A percentile compares a stretch with the other conserved stretches of the same genome.
Evolutionary conservation across 23 tunicate species (phyloP).

Genomic region (Ascidia mentula): DNA sequence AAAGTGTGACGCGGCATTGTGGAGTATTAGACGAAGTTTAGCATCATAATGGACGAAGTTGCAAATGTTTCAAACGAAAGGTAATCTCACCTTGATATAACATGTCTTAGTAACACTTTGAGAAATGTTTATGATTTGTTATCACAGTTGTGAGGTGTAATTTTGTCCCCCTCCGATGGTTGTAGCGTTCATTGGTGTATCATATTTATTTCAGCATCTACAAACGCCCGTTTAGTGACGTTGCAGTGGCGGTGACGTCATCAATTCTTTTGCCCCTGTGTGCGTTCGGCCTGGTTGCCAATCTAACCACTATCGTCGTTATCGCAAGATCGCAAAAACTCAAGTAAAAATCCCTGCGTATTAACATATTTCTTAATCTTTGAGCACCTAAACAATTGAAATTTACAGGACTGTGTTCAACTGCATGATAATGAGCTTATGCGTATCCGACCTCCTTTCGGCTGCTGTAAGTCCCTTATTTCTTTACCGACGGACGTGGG

Average conservation of each 20-base stretch:
- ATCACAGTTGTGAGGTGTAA: too few relatives aligned
- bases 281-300: constrained; percentile 3
- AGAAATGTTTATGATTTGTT: too few relatives aligned
- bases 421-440: constrained; percentile 2
- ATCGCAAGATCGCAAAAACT: constrained; percentile 9
- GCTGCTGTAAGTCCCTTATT: constrained; percentile 9
- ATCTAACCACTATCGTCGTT: neutral
- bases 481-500: constrained; percentile 15
- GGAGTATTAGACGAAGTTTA: too few relatives aligned
- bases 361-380: too few relatives aligned
- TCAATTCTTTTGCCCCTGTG: constrained; percentile 11
- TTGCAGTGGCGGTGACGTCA: neutral
- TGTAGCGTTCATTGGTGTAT: too few relatives aligned
- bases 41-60: too few relatives aligned
- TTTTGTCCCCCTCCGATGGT: too few relatives aligned
- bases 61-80: too few relatives aligned
- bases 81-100: too few relatives aligned
- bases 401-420: neutral
- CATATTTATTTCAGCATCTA: neutral
- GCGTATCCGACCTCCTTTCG: constrained; percentile 1
- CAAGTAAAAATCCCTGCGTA: neutral
- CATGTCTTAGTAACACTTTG: too few relatives aligned
- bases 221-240: constrained; percentile 12
- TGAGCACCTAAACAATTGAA: too few relatives aligned
- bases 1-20: too few relatives aligned